phyloP scores from a whole-genome alignment of 1,140 invertebrate genomes.

The Scaptodrosophila lebanonensis region DNA sequence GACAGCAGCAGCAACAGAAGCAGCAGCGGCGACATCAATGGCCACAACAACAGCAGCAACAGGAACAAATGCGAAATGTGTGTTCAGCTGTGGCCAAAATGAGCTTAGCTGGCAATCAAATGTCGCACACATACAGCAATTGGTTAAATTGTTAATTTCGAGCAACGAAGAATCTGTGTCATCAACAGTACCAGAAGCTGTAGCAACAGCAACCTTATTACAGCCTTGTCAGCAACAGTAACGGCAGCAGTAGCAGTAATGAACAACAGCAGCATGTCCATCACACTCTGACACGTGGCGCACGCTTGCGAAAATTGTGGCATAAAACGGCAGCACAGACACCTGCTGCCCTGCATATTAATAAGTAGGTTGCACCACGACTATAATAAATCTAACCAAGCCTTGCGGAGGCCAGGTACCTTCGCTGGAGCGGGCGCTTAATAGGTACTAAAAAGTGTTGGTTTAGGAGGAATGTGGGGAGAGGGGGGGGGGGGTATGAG shows the following conservation, averaged over 20 bases:
- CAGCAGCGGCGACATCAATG: too few species aligned
- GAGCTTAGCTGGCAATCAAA: too few species aligned
- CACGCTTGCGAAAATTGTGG: slow-evolving; percentile 44
- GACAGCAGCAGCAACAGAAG: too few species aligned
- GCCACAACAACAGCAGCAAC: too few species aligned
- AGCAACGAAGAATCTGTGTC: slow-evolving; percentile 30
- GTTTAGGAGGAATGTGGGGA: too few species aligned
- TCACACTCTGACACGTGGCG: slow-evolving; percentile 28
- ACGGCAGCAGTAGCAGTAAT: neutral
- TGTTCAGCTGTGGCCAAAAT: too few species aligned
- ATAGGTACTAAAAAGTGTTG: too few species aligned
- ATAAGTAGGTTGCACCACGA: slow-evolving; percentile 40
- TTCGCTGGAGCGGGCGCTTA: too few species aligned
- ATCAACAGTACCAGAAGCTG: too few species aligned
- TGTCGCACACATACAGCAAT: slow-evolving; percentile 1
- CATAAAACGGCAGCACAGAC: slow-evolving; percentile 68
- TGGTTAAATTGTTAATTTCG: slow-evolving; percentile 33
- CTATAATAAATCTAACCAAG: slow-evolving; percentile 53
- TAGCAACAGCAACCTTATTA: slow-evolving; percentile 42
- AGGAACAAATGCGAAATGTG: too few species aligned
- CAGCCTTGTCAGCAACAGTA: slow-evolving; percentile 35
- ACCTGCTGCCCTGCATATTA: slow-evolving; percentile 69
- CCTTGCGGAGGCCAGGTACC: neutral
- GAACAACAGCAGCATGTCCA: neutral
- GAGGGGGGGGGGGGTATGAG: too few species aligned